Evolutionary conservation across 2,113 vertebrate species (phyloP).

Genomic region (Sphaerodactylus townsendi): DNA sequence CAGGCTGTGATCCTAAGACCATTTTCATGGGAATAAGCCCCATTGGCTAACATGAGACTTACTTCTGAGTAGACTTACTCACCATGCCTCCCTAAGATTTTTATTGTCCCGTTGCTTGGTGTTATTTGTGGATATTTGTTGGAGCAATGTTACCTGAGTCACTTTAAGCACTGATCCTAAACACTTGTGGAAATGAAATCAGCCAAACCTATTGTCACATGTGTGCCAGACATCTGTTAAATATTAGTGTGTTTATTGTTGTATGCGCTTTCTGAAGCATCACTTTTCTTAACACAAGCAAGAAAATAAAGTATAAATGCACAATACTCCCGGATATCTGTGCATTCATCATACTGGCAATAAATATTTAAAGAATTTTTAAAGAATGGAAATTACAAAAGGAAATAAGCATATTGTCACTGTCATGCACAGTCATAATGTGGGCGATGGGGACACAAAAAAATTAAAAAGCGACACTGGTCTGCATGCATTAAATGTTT

Average conservation of each 20-base stretch:
- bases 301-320: neutral
- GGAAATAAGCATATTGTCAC: neutral
- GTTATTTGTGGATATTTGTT: conserved; percentile 18
- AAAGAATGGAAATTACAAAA: neutral
- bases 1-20: neutral
- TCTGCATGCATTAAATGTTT: neutral
- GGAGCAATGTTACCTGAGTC: neutral
- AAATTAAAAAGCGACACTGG: neutral
- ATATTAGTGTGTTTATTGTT: neutral
- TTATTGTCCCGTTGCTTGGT: conserved; percentile 27
- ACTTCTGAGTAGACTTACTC: no score
- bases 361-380: neutral
- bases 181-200: neutral
- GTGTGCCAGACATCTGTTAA: neutral
- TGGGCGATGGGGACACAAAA: neutral
- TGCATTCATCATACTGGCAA: neutral
- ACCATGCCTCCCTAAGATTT: neutral
- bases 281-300: neutral
- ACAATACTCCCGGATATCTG: no score
- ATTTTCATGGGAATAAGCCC: no score
- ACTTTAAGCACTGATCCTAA: neutral
- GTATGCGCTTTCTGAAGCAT: neutral
- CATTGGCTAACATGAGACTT: no score
- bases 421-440: neutral
- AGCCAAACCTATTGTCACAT: neutral